A percentile compares a stretch with the other conserved stretches of the same genome.
Conservation (phyloP, 2,888 invertebrate genomes). For the Agrochola circellaris region DNA sequence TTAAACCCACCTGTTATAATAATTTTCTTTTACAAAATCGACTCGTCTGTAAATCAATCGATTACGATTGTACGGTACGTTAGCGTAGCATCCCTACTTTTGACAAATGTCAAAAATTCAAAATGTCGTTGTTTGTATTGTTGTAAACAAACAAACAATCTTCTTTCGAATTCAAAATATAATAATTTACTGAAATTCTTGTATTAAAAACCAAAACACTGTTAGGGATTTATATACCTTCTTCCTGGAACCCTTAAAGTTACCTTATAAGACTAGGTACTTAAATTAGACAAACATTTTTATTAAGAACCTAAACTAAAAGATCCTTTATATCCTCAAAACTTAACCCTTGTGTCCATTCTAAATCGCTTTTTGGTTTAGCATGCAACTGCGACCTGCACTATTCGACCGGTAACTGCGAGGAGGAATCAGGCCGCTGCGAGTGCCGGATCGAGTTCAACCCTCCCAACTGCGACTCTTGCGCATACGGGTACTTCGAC, state of each 20-base stretch:
- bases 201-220: neutral
- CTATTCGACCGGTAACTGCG: conserved; percentile 98
- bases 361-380: conserved; percentile 78
- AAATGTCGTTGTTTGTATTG: neutral
- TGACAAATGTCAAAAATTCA: neutral
- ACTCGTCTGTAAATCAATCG: neutral
- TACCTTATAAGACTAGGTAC: neutral
- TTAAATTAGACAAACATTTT: neutral
- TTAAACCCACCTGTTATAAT: neutral
- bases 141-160: neutral
- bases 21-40: neutral
- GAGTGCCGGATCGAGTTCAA: conserved; percentile 96
- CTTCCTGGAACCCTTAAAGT: neutral
- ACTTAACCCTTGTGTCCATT: neutral
- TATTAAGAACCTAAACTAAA: neutral
- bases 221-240: neutral
- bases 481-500: conserved; percentile 97
- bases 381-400: conserved; percentile 96
- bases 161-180: too few relatives aligned
- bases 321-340: neutral
- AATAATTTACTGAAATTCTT: neutral
- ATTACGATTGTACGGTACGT: neutral
- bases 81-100: neutral
- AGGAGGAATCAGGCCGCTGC: conserved; percentile 96
- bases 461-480: conserved; percentile 95